These are phyloP conservation scores for Netelia virgata DNA, from an alignment of 2,888 invertebrate genomes.

Conservation along the genomic window DNA sequence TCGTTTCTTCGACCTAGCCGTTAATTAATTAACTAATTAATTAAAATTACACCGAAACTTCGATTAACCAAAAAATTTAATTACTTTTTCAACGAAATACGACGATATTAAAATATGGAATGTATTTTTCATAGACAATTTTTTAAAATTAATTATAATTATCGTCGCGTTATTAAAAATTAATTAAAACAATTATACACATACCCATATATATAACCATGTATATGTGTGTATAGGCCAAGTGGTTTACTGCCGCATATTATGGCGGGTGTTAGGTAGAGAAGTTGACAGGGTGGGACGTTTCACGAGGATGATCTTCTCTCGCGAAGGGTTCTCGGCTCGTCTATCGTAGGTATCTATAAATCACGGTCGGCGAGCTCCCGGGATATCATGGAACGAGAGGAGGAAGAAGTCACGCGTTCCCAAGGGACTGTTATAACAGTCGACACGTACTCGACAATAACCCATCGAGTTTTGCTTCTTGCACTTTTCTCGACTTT, in stretches of 20 bases:
- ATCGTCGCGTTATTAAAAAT: no score
- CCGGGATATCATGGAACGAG: not conserved
- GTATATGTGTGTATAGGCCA: not conserved
- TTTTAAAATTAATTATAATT: no score
- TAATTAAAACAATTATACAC: no score
- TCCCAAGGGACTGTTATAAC: not conserved
- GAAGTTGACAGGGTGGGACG: slow-evolving; percentile 3
- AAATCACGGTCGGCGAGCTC: not conserved
- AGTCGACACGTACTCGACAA: not conserved
- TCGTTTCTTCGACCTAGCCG: no score
- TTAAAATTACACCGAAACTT: no score
- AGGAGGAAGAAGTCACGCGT: not conserved
- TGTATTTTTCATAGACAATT: no score
- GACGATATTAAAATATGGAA: no score
- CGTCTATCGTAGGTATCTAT: not conserved
- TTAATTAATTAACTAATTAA: no score
- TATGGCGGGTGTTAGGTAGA: slow-evolving; percentile 5
- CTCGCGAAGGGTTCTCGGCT: not conserved
- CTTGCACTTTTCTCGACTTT: not conserved
- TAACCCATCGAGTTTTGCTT: not conserved
- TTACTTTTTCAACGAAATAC: no score
- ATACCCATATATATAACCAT: no score
- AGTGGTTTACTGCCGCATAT: slow-evolving; percentile 6
- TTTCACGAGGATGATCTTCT: slow-evolving; percentile 16
- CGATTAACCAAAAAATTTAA: no score